Conservation (phyloP, 2,888 invertebrate species). For the Sinelater perroti region DNA sequence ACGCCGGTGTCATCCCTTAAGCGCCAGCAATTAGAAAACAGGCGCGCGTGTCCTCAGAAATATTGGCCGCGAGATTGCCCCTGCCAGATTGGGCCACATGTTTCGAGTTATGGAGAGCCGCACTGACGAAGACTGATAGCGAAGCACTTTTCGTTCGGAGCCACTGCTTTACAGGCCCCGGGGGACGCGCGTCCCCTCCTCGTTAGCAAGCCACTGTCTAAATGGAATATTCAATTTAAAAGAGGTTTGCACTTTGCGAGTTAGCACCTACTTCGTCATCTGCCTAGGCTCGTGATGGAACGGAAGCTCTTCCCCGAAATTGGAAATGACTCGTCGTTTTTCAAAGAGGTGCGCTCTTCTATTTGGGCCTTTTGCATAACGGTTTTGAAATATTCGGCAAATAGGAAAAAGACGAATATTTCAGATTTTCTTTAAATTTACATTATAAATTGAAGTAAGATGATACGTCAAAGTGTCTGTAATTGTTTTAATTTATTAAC, state of each 20-base stretch:
- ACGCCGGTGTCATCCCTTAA: conserved; percentile 39
- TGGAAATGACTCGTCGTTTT: conserved; percentile 5
- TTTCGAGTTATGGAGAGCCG: conserved; percentile 24
- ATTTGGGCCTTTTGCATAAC: neutral
- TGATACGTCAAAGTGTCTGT: too few species aligned
- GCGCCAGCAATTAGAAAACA: conserved; percentile 44
- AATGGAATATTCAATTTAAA: conserved; percentile 53
- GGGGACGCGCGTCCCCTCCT: conserved; percentile 43
- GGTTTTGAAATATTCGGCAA: conserved; percentile 2
- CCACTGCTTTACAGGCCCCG: conserved; percentile 30
- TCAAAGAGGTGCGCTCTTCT: too few species aligned
- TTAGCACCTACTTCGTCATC: conserved; percentile 54
- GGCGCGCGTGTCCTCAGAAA: conserved; percentile 34
- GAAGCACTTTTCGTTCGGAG: conserved; percentile 32
- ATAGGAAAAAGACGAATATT: too few species aligned
- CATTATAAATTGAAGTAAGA: too few species aligned
- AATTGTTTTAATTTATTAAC: too few species aligned
- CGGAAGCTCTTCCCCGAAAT: neutral
- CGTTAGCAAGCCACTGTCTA: conserved; percentile 50
- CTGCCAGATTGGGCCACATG: conserved; percentile 27
- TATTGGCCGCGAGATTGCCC: conserved; percentile 29
- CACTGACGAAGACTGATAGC: conserved; percentile 31
- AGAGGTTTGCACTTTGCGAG: conserved; percentile 51
- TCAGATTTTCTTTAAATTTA: too few species aligned
- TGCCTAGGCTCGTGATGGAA: neutral